A percentile compares a stretch with the other conserved stretches of the same genome.
These are phyloP conservation scores for Drosophila subobscura DNA, from an alignment of 1,140 invertebrate species.

Conservation along the genomic window DNA sequence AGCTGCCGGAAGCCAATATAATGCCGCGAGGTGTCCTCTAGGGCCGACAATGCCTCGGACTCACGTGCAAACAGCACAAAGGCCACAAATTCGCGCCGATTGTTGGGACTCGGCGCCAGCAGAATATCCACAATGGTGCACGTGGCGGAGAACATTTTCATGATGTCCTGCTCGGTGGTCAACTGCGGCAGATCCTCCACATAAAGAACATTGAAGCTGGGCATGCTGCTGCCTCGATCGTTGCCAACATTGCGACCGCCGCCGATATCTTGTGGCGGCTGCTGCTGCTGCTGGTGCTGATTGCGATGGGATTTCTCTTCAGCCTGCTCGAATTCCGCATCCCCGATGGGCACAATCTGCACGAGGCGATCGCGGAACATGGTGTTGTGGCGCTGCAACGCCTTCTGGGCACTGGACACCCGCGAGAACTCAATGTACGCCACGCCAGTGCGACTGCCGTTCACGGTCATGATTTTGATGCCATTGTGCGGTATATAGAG, in stretches of 20 bases:
- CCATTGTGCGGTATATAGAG: slow-evolving; percentile 92
- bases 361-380: slow-evolving; percentile 85
- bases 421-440: slow-evolving; percentile 91
- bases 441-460: slow-evolving; percentile 90
- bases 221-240: slow-evolving; percentile 8
- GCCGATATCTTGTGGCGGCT: slow-evolving; percentile 3
- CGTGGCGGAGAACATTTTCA: slow-evolving; percentile 88
- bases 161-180: slow-evolving; percentile 90
- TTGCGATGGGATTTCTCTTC: slow-evolving; percentile 55
- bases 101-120: slow-evolving; percentile 85
- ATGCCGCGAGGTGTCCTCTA: slow-evolving; percentile 85
- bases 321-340: slow-evolving; percentile 70
- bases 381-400: slow-evolving; percentile 86
- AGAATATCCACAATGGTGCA: slow-evolving; percentile 90
- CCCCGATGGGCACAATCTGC: slow-evolving; percentile 59
- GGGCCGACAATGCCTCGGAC: slow-evolving; percentile 87
- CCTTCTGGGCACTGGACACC: slow-evolving; percentile 88
- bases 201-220: slow-evolving; percentile 85
- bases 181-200: slow-evolving; percentile 89
- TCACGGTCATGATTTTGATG: slow-evolving; percentile 92
- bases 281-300: slow-evolving; percentile 12
- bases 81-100: slow-evolving; percentile 85
- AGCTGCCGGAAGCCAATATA: slow-evolving; percentile 86
- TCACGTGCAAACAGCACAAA: slow-evolving; percentile 90
- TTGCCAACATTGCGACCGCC: slow-evolving; percentile 12